Evolutionary conservation across 1,140 invertebrate species (phyloP).

Genomic region (Drosophila obscura): DNA sequence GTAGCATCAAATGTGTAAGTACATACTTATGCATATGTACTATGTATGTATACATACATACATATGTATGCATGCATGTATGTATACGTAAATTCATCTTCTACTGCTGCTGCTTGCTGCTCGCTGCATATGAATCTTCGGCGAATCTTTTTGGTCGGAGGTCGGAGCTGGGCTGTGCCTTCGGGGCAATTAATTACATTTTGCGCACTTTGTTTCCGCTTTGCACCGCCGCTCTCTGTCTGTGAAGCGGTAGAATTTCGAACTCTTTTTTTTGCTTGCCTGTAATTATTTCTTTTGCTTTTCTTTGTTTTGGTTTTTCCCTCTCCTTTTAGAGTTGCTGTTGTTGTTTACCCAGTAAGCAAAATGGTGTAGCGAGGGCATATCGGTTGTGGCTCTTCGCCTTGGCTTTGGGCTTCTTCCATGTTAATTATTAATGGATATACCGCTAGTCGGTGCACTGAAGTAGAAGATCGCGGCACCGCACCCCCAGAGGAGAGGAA

Average conservation of each 20-base stretch:
- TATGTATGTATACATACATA: too few species aligned
- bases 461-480: slow-evolving; percentile 10
- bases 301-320: slow-evolving; percentile 8
- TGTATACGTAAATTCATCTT: too few species aligned
- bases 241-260: slow-evolving; percentile 62
- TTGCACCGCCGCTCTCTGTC: slow-evolving; percentile 32
- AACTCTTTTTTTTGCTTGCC: slow-evolving; percentile 16
- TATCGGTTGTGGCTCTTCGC: slow-evolving; percentile 2
- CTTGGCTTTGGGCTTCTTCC: not conserved
- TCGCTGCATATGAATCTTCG: slow-evolving; percentile 34
- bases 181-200: slow-evolving; percentile 75
- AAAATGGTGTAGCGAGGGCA: slow-evolving; percentile 8
- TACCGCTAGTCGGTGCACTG: not conserved
- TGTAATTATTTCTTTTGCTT: slow-evolving; percentile 60
- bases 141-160: slow-evolving; percentile 8
- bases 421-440: slow-evolving; percentile 35
- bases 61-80: too few species aligned
- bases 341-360: slow-evolving; percentile 17
- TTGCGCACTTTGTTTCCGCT: slow-evolving; percentile 79
- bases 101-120: slow-evolving; percentile 2
- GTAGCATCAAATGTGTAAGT: too few species aligned
- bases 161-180: not conserved
- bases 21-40: too few species aligned
- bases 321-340: not conserved
- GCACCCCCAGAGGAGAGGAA: slow-evolving; percentile 9